Base-by-base conservation (phyloP, 2,888 invertebrate genomes). In the Hypercompe scribonia region DNA sequence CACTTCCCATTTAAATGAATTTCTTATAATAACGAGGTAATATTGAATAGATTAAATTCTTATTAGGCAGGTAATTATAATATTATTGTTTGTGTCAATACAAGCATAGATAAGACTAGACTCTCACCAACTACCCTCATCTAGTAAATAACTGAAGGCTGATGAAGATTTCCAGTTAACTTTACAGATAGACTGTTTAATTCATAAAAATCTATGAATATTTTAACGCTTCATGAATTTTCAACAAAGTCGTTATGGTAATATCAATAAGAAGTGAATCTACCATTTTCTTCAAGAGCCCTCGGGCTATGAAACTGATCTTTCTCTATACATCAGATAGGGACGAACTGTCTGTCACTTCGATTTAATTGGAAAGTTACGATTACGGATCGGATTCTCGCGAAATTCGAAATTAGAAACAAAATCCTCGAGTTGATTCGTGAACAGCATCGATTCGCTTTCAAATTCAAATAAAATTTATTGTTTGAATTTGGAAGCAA, bases 121-220 rank as follows among this genome's bases (percentile, higher is more conserved):
- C 31, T 28, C 13, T 0, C 10, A 5, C 31, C 31, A 61, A 31
- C 8, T 31, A 31, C 15, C 61, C 15, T 5, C 15, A 31, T 31
- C 61, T 61, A 31, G 8, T 31, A 18, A 31, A 18, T 18, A 31
- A 61, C 61, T 31, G 7, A 61, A 34, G 39, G 68, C 24, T 68
- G 67, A 61, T 63, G 31, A 50, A 33, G 39, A 69, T 73, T 69
- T 65, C 18, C 42, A 58, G 69, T 73, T 65, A 42, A 65, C 58
- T 69, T 65, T 36, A 66, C 58, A 46, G 42, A 33, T 66, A 65
- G 65, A 67, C 33, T 54, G 28, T 28, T 65, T 72, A 66, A 72
- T 72, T 66, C 65, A 72, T 72, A 75, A 69, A 72, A 75, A 73
- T 84, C 79, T 76, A 79, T 82, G 78, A 80, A 78, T 81, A 78